Evolutionary conservation across 30 jellyfish, hydroid and myxozoan genomes (phyloP).

Genomic region (Chrysaora quinquecirrha): DNA sequence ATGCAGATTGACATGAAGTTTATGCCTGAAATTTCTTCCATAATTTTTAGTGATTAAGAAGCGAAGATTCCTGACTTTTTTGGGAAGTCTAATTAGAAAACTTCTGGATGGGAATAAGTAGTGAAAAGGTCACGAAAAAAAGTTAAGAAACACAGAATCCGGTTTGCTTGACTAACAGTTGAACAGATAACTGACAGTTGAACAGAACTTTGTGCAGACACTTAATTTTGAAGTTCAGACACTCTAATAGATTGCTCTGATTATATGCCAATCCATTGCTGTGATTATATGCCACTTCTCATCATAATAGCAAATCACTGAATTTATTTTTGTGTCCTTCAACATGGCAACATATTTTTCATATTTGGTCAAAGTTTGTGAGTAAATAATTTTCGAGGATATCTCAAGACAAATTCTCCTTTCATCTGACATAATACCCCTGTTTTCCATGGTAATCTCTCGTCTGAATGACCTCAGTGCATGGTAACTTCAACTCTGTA

Average conservation of each 20-base stretch:
- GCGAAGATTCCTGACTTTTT: too few species aligned
- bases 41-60: too few species aligned
- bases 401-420: constrained; percentile 43
- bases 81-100: not conserved
- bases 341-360: constrained; percentile 4
- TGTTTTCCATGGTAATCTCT: constrained; percentile 55
- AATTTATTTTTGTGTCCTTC: constrained; percentile 11
- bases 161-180: not conserved
- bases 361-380: constrained; percentile 24
- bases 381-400: not conserved
- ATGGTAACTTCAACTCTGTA: constrained; percentile 28
- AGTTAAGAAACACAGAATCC: not conserved
- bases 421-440: constrained; percentile 63
- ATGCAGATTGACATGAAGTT: not conserved
- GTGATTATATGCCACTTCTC: constrained; percentile 40
- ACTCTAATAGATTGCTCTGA: too few species aligned
- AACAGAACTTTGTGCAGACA: too few species aligned
- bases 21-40: not conserved
- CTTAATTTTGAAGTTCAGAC: too few species aligned
- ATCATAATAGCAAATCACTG: constrained; percentile 29
- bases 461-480: constrained; percentile 32
- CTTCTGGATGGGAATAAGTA: too few species aligned
- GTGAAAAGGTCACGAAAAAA: too few species aligned
- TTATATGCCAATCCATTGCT: constrained; percentile 32
- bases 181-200: too few species aligned